Evolutionary conservation across 2,113 vertebrate genomes (phyloP).

Genomic region (Hymenochirus boettgeri): DNA sequence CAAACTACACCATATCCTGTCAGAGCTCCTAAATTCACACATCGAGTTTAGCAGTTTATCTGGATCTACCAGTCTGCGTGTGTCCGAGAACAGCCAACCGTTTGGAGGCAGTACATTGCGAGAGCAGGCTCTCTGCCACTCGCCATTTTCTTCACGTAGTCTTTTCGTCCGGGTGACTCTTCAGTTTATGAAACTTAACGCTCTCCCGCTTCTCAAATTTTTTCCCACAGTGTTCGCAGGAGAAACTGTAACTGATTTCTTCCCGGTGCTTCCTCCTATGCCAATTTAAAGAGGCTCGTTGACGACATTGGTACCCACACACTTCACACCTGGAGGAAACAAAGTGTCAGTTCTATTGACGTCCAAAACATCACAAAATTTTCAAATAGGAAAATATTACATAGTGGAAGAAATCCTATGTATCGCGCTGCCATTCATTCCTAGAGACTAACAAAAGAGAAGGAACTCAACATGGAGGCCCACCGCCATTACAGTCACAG

Average conservation of each 20-base stretch:
- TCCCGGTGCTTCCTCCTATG: slow-evolving; percentile 90
- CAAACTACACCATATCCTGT: slow-evolving; percentile 4
- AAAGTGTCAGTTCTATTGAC: background rate
- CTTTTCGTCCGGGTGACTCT: slow-evolving; percentile 83
- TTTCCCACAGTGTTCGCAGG: slow-evolving; percentile 84
- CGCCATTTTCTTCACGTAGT: slow-evolving; percentile 54
- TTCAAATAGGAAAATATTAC: no score
- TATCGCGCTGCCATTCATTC: no score
- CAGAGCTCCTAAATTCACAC: slow-evolving; percentile 12
- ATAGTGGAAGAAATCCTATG: no score
- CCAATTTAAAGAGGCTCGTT: slow-evolving; percentile 89
- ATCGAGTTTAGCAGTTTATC: background rate
- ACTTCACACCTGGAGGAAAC: slow-evolving; percentile 75
- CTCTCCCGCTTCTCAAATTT: slow-evolving; percentile 87
- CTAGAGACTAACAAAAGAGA: no score
- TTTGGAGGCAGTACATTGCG: background rate
- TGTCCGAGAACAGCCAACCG: background rate
- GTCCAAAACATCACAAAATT: no score
- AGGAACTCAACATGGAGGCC: no score
- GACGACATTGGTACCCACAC: slow-evolving; percentile 89
- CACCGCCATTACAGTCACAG: no score
- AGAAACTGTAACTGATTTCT: slow-evolving; percentile 82
- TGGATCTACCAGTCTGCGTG: background rate
- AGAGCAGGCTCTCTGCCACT: background rate
- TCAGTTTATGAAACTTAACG: slow-evolving; percentile 86